These are phyloP conservation scores for Heliconius ismenius DNA, from an alignment of 2,888 invertebrate genomes.

Conservation along the genomic window DNA sequence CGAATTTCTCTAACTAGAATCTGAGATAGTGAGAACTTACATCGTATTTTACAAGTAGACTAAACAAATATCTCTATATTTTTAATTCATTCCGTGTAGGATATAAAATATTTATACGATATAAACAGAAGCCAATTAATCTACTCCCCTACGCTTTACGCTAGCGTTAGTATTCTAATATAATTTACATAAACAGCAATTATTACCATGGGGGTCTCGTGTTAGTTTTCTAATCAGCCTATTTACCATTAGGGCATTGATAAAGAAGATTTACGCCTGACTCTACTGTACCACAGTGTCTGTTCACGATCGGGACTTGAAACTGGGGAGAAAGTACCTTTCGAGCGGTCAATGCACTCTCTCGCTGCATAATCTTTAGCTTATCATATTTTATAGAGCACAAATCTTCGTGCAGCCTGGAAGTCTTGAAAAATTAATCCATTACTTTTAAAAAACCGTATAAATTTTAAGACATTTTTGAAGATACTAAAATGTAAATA, in stretches of 20 bases:
- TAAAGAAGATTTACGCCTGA: conserved; percentile 17
- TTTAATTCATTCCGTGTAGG: too few species aligned
- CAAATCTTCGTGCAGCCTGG: conserved; percentile 2
- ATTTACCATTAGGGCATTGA: conserved; percentile 11
- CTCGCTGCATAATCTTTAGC: conserved; percentile 26
- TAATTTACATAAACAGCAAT: conserved; percentile 7
- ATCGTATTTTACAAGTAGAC: not conserved
- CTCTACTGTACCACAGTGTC: conserved; percentile 21
- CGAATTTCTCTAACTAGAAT: not conserved
- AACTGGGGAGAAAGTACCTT: conserved; percentile 39
- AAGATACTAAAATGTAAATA: not conserved
- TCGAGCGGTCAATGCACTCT: conserved; percentile 33
- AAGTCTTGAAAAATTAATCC: not conserved
- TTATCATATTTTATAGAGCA: conserved; percentile 31
- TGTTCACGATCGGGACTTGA: conserved; percentile 30
- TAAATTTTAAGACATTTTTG: not conserved
- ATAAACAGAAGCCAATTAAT: not conserved
- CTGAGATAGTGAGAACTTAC: not conserved
- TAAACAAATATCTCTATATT: not conserved
- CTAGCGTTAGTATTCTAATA: conserved; percentile 5
- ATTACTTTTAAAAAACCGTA: not conserved
- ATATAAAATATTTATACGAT: not conserved
- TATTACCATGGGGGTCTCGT: conserved; percentile 21
- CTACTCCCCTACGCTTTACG: not conserved
- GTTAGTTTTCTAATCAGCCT: conserved; percentile 20